phyloP scores from a whole-genome alignment of 1,140 invertebrate genomes.

The Cryptotermes secundus region DNA sequence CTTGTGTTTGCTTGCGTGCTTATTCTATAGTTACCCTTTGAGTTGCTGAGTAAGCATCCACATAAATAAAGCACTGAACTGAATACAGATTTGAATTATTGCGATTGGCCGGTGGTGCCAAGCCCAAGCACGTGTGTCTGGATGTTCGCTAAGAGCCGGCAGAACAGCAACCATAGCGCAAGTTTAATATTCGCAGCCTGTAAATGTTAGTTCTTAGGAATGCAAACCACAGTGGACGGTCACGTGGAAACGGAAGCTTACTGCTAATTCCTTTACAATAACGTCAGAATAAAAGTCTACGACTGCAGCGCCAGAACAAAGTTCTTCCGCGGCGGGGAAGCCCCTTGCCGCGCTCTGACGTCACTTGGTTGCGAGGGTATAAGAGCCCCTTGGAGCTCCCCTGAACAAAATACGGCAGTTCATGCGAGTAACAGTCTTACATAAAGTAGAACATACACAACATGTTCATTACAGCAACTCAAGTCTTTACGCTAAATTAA shows the following conservation, averaged over 20 bases:
- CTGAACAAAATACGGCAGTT: neutral
- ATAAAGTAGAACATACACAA: neutral
- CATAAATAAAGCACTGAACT: too few species aligned
- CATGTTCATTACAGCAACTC: neutral
- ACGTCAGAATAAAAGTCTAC: neutral
- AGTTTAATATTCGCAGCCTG: too few species aligned
- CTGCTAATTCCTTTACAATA: neutral
- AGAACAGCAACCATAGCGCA: too few species aligned
- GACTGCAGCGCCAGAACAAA: neutral
- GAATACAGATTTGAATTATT: too few species aligned
- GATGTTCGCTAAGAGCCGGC: too few species aligned
- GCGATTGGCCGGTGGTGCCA: too few species aligned
- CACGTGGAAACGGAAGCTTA: neutral
- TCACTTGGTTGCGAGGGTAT: neutral
- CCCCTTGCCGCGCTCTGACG: neutral
- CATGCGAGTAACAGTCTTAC: neutral
- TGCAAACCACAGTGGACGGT: neutral
- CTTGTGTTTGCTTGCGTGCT: too few species aligned
- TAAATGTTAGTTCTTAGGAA: neutral
- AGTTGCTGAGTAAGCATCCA: too few species aligned
- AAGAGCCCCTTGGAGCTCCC: neutral
- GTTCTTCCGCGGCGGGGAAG: neutral
- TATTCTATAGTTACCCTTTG: too few species aligned
- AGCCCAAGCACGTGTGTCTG: too few species aligned
- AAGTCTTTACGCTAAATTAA: neutral